Base-by-base conservation (phyloP, 2,888 invertebrate species). In the Nephrotoma guestfalica region DNA sequence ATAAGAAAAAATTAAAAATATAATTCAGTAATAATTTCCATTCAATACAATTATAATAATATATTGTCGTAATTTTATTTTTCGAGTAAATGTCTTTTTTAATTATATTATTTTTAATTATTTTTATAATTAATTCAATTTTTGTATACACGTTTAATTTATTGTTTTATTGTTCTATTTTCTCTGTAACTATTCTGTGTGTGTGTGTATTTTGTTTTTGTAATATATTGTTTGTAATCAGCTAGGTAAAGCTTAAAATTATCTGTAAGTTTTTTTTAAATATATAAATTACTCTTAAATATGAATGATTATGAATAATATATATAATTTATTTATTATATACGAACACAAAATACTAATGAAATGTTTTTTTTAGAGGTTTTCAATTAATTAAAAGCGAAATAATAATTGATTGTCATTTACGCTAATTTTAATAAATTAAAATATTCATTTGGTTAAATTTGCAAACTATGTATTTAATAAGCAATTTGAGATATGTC, bases 31-130 rank as follows among this genome's bases (percentile, higher is more conserved):
- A 41, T 85, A 85, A 41, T 30, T 30, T 51, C 51, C 51, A 71
- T 71, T 18, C 71, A 18, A 71, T 71, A 71, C 18, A 71, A 71
- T 30, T 30, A 42, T 51, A 15, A 11, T 6, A 1, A 18, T n/a
- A n/a, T 85, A 85, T 85, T 85, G 85, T 85, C 85, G 41, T 40
- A 15, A 42, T 85, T 85, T 85, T 41, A 85, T 40, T 86, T 86
- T 43, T 84, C 15, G 47, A 86, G 15, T 86, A 57, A 51, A 86
- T 71, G 18, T 71, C 7, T 86, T 9, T n/a, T 85, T 40, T 86
- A 47, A 86, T 86, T 42, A 86, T 86, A n/a, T n/a, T n/a, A n/a
- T 86, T 40, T 85, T 85, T 40, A n/a, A 11, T 30, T 85, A 85
- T 85, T 41, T 85, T 85, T 15, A 18, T 42, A 15, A 85, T 7